These are phyloP conservation scores for Antechinus stuartii DNA, from an alignment of 2,113 vertebrate genomes.

Conservation along the genomic window DNA sequence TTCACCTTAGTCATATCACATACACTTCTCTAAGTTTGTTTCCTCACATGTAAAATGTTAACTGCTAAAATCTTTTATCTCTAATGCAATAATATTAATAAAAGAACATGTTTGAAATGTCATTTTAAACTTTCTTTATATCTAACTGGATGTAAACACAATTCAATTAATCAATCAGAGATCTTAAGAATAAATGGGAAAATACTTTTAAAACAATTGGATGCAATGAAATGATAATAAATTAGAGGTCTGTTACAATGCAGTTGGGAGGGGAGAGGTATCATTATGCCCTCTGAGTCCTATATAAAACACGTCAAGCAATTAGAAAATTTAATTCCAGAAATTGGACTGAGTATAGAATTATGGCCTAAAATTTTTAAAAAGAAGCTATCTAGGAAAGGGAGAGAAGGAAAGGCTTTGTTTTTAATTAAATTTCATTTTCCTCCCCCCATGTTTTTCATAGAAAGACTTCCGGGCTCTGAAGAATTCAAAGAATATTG, in stretches of 20 bases:
- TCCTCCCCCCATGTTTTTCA: not conserved
- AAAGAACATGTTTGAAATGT: not conserved
- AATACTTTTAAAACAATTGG: not conserved
- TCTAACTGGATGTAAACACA: not conserved
- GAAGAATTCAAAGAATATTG: not conserved
- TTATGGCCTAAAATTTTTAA: not conserved
- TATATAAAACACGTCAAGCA: not conserved
- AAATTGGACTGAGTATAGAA: not conserved
- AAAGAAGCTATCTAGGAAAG: not conserved
- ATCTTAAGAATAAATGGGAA: not conserved
- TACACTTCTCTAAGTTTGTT: not conserved
- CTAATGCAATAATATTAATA: not conserved
- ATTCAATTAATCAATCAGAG: not conserved
- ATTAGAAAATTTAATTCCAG: not conserved
- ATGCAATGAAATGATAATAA: not conserved
- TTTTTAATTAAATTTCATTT: not conserved
- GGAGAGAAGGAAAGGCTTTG: not conserved
- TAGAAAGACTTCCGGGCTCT: not conserved
- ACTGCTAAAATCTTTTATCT: not conserved
- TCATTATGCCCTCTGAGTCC: not conserved
- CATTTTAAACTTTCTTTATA: not conserved
- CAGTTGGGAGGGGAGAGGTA: no score
- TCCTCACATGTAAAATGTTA: not conserved
- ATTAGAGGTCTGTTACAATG: not conserved
- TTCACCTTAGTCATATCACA: not conserved